Evolutionary conservation across 1,140 invertebrate genomes (phyloP), one percentile per base, ranked within the genome.

Genomic region (Laodelphax striatellus): DNA sequence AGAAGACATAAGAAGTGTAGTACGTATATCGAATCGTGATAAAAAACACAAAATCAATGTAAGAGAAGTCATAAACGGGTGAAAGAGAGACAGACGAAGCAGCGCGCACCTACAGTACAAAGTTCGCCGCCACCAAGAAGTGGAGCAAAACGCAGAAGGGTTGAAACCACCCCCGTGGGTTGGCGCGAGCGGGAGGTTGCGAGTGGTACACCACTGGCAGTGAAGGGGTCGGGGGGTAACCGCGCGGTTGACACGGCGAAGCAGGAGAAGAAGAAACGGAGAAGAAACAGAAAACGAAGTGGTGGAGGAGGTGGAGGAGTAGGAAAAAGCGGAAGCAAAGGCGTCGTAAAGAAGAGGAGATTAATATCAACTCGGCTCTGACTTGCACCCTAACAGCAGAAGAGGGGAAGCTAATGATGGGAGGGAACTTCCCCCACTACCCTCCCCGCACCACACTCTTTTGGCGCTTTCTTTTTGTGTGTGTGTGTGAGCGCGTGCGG

Each of bases 391-490:
- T 31, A 5, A n/a, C n/a, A n/a, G n/a, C n/a, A n/a, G n/a, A 6
- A 28, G 19, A 53, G 60, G 58, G 62, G 54, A 5, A 38, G 61
- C 59, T 63, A 62, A 62, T 62, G 62, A 64, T 59, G 52, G 55
- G 58, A 59, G 61, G 55, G 59, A 44, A 17, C 58, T 9, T 9
- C 10, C 11, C 9, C 34, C 34, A 38, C 34, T 9, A 3, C 34
- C 1, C 34, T 2, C 34, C 8, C 34, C 34, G 3, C 11, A 9
- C 34, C 34, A 38, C 57, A 55, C 58, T 34, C 58, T 63, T 58
- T 63, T 53, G 52, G 17, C 58, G 58, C 43, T 63, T 60, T 63
- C 58, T 63, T 63, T 59, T 46, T 55, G 43, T 54, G 59, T 62
- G 62, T 61, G 60, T 54, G 59, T 62, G 62, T 61, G 60, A 57